Evolutionary conservation across 2,113 vertebrate genomes (phyloP).

Genomic region (Nothoprocta perdicaria): DNA sequence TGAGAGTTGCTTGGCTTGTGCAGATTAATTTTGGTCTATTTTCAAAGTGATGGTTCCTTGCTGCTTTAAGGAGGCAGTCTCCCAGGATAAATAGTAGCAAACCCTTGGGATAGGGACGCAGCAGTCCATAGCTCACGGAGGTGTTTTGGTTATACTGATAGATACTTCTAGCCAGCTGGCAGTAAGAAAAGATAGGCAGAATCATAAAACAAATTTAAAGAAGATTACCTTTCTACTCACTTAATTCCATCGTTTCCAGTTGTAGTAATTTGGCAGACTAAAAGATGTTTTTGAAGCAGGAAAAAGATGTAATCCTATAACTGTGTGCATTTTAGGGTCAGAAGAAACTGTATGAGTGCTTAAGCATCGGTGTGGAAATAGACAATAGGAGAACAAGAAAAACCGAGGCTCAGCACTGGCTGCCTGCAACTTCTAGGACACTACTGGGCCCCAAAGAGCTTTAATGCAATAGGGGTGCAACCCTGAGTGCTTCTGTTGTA

Average conservation of each 20-base stretch:
- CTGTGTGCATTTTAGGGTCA: neutral
- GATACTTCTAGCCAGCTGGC: neutral
- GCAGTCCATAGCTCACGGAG: neutral
- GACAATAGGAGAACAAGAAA: neutral
- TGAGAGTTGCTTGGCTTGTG: neutral
- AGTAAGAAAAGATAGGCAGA: neutral
- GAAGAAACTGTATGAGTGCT: neutral
- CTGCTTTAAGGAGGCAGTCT: neutral
- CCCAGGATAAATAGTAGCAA: neutral
- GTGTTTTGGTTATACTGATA: neutral
- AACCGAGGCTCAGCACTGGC: neutral
- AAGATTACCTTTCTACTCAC: neutral
- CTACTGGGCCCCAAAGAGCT: neutral
- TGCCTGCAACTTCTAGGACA: neutral
- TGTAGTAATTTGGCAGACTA: neutral
- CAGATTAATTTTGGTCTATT: neutral
- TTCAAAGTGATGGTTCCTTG: neutral
- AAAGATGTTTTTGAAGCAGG: neutral
- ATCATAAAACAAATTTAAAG: neutral
- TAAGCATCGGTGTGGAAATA: neutral
- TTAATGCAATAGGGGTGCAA: neutral
- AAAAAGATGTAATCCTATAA: neutral
- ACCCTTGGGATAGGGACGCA: fast-evolving
- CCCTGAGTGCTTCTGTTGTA: conserved; percentile 60
- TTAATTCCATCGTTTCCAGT: neutral